Evolutionary conservation across 2,888 invertebrate genomes (phyloP).

Genomic region (Ariolimax columbianus): DNA sequence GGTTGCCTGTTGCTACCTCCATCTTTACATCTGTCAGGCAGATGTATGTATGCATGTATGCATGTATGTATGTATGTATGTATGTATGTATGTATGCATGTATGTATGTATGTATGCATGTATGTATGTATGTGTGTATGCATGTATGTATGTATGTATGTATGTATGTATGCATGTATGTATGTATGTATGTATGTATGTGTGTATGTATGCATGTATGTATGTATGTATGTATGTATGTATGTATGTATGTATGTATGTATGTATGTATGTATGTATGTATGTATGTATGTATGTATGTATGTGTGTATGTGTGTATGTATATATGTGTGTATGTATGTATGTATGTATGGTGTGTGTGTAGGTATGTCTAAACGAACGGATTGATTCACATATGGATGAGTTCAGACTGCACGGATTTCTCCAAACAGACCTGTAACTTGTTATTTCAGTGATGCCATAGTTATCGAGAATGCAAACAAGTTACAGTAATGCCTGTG

Average conservation of each 20-base stretch:
- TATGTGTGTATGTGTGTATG: neutral
- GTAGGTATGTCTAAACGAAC: no score
- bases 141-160: constrained; percentile 24
- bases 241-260: constrained; percentile 15
- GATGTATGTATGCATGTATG: neutral
- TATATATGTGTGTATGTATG: no score
- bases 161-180: constrained; percentile 26
- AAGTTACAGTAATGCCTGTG: no score
- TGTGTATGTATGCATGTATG: constrained; percentile 10
- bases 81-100: constrained; percentile 31
- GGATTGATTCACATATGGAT: no score
- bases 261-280: neutral
- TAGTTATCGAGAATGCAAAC: no score
- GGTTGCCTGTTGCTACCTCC: no score
- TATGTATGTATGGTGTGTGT: no score
- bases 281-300: neutral
- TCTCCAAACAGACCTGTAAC: no score
- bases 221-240: constrained; percentile 26
- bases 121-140: constrained; percentile 22
- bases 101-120: constrained; percentile 13
- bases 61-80: constrained; percentile 24
- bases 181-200: constrained; percentile 30
- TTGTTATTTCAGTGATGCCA: no score
- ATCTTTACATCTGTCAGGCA: no score
- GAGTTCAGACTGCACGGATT: no score